Conservation (phyloP, 1,140 invertebrate genomes). For the Drosophila ogumai region DNA sequence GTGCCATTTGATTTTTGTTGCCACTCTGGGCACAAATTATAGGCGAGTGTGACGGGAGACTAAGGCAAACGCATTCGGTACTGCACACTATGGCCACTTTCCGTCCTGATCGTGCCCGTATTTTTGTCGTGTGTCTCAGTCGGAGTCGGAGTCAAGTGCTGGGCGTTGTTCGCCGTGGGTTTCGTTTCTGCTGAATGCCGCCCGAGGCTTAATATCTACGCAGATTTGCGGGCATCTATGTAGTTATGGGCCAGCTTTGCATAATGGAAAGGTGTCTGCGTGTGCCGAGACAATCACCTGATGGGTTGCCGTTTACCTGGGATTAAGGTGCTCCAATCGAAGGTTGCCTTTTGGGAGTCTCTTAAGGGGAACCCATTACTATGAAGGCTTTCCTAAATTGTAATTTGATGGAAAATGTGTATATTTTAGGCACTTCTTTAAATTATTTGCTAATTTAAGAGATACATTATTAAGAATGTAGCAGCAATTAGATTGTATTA, state of each 20-base stretch:
- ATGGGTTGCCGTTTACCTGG: slow-evolving; percentile 29
- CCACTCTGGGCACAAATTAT: slow-evolving; percentile 68
- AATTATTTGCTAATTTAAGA: neutral
- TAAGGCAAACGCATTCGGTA: slow-evolving; percentile 41
- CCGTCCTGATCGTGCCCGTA: slow-evolving; percentile 37
- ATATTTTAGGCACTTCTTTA: no score
- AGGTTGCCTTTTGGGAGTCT: slow-evolving; percentile 1
- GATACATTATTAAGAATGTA: neutral
- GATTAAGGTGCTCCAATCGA: slow-evolving; percentile 18
- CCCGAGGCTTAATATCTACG: slow-evolving; percentile 37
- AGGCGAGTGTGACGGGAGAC: slow-evolving; percentile 51
- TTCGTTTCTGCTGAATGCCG: slow-evolving; percentile 20
- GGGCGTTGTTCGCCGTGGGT: slow-evolving; percentile 50
- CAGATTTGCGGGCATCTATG: slow-evolving; percentile 74
- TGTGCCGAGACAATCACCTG: slow-evolving; percentile 56
- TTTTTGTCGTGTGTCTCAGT: slow-evolving; percentile 14
- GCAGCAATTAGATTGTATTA: no score
- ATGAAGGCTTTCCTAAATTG: neutral
- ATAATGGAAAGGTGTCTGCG: slow-evolving; percentile 59
- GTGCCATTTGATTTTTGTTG: slow-evolving; percentile 78
- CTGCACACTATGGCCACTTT: slow-evolving; percentile 32
- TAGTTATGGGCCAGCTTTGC: slow-evolving; percentile 66
- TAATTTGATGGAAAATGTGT: neutral
- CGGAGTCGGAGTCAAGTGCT: slow-evolving; percentile 31
- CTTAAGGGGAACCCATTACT: neutral